Conservation (phyloP, 2,797 vertebrate species). For the Erithacus rubecula region DNA sequence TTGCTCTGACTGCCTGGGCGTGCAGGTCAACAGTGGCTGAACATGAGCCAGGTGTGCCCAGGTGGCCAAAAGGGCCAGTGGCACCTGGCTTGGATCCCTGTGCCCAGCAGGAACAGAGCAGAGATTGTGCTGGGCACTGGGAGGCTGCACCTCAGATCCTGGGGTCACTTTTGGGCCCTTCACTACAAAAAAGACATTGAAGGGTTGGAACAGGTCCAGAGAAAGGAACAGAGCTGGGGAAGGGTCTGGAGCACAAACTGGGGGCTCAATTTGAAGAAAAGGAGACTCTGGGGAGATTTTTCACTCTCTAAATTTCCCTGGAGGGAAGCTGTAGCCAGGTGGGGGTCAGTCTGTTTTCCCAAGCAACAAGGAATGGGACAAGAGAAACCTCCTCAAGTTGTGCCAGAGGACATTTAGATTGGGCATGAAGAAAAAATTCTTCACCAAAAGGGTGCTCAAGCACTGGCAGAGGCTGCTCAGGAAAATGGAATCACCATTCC, state of each 20-base stretch:
- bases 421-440: neutral
- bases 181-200: neutral
- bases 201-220: neutral
- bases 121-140: neutral
- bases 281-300: neutral
- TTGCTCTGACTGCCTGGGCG: neutral
- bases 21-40: neutral
- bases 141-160: neutral
- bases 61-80: neutral
- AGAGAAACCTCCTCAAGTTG: neutral
- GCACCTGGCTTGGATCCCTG: neutral
- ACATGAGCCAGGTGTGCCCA: neutral
- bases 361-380: neutral
- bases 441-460: neutral
- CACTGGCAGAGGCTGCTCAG: neutral
- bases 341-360: fast-evolving
- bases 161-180: neutral
- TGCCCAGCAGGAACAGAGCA: neutral
- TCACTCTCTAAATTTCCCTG: neutral
- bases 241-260: neutral
- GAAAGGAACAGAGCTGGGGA: neutral
- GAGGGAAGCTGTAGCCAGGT: too few species aligned
- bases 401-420: neutral
- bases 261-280: neutral
- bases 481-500: neutral